Base-by-base conservation (phyloP, 2,113 vertebrate species). In the Mystacornis crossleyi region DNA sequence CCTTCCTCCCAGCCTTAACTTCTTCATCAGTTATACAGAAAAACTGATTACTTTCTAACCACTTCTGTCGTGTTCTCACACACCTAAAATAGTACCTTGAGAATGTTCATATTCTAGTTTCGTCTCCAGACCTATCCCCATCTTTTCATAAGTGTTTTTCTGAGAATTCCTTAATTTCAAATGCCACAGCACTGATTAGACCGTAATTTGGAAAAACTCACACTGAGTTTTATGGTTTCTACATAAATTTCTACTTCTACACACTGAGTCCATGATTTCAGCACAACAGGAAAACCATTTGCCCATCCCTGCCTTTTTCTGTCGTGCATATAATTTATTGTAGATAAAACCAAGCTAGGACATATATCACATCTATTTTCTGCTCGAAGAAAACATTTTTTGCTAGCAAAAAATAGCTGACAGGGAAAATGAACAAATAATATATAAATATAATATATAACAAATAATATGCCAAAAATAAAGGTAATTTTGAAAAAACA, bases 41-140 rank as follows among this genome's bases (percentile, higher is more conserved):
- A 51, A 50, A 67, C n/a, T 1, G 6, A 79, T 42, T 71, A 71
- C 12, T 70, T 86, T 53, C 28, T 62, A 55, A 53, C 7, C 40
- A 29, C 33, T 82, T 47, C n/a, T 54, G 21, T 9, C 4, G 1
- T 25, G 13, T 81, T 81, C 19, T 84, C 4, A 4, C 21, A 77
- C 11, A 25, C 10, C 12, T 42, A 25, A 4, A 4, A 3, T 3
- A 81, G 11, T 15, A 58, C 25, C n/a, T 69, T 2, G 1, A 70
- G 7, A 85, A 51, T 5, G 10, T 45, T 50, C 28, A 45, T 29
- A 38, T 34, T 84, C 42, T 71, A 29, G 13, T 79, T 81, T 47
- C 14, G 43, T 26, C 14, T 74, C n/a, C 31, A 81, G 55, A 86
- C 4, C 45, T 45, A 62, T 13, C 5, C 2, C 3, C 8, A 81